These are phyloP conservation scores for Prunella strophiata DNA, from an alignment of 2,797 vertebrate genomes.

Conservation along the genomic window DNA sequence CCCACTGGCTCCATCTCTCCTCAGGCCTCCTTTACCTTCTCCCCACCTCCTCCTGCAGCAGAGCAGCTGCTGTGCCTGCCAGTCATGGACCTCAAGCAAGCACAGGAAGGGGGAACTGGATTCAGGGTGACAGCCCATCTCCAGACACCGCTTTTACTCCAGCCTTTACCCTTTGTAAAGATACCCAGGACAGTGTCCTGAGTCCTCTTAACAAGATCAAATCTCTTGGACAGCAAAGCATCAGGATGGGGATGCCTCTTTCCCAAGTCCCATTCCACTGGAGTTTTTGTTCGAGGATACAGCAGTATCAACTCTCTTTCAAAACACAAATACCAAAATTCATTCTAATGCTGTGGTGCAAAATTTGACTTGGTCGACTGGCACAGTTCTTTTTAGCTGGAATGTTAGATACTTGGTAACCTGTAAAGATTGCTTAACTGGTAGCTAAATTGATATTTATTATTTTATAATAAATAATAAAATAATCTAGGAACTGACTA, in stretches of 20 bases:
- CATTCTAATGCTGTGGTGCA: neutral
- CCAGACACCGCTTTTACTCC: neutral
- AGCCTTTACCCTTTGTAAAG: neutral
- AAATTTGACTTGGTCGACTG: neutral
- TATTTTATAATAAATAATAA: neutral
- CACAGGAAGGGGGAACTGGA: neutral
- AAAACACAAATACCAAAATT: neutral
- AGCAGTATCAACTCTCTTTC: neutral
- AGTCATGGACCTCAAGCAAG: neutral
- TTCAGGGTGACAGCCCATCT: neutral
- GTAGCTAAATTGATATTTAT: neutral
- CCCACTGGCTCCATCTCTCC: neutral
- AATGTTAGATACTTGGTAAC: neutral
- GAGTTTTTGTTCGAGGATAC: neutral
- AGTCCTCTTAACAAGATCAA: neutral
- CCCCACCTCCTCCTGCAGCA: neutral
- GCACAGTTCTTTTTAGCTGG: neutral
- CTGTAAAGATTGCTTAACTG: neutral
- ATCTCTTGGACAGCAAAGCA: neutral
- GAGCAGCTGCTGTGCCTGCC: neutral
- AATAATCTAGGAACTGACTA: neutral
- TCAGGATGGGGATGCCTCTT: neutral
- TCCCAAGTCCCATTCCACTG: neutral
- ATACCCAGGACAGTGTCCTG: neutral
- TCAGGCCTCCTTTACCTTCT: neutral